phyloP scores from a whole-genome alignment of 2,888 invertebrate genomes.

The Zaprionus lineosus region DNA sequence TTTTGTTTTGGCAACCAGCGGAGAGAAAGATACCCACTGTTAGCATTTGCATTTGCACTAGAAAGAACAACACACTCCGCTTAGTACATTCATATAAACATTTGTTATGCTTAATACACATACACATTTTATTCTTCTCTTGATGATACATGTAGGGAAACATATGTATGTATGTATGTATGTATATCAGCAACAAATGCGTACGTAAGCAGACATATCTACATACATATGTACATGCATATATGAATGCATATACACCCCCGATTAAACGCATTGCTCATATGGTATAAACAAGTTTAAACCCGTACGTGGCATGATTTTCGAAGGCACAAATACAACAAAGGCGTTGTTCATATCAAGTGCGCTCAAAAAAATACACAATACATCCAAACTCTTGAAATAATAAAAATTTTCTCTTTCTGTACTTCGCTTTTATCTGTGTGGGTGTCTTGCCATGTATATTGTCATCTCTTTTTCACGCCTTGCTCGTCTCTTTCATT shows the following conservation, averaged over 20 bases:
- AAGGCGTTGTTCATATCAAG: constrained; percentile 22
- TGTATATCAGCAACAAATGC: too few species aligned
- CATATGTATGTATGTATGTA: neutral
- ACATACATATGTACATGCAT: constrained; percentile 4
- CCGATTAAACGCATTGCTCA: constrained; percentile 2
- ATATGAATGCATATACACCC: constrained; percentile 13
- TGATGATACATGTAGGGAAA: neutral
- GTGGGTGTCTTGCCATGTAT: constrained; percentile 37
- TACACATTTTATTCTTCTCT: too few species aligned
- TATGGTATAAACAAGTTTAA: constrained; percentile 33
- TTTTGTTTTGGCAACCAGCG: constrained; percentile 39
- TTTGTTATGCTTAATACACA: too few species aligned
- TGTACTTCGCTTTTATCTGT: constrained; percentile 15
- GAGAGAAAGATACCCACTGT: constrained; percentile 9
- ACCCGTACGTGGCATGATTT: constrained; percentile 46
- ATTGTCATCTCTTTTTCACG: constrained; percentile 31
- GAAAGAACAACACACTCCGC: too few species aligned
- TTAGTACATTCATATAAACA: too few species aligned
- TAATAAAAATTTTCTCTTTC: neutral
- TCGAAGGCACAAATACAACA: constrained; percentile 11
- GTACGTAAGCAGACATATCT: neutral
- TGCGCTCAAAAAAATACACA: neutral
- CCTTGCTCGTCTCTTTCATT: constrained; percentile 42
- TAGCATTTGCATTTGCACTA: constrained; percentile 28
- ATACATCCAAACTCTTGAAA: constrained; percentile 10